Evolutionary conservation across 1,140 invertebrate species (phyloP), one percentile per base, ranked within the genome.

Genomic region (Orius insidiosus): DNA sequence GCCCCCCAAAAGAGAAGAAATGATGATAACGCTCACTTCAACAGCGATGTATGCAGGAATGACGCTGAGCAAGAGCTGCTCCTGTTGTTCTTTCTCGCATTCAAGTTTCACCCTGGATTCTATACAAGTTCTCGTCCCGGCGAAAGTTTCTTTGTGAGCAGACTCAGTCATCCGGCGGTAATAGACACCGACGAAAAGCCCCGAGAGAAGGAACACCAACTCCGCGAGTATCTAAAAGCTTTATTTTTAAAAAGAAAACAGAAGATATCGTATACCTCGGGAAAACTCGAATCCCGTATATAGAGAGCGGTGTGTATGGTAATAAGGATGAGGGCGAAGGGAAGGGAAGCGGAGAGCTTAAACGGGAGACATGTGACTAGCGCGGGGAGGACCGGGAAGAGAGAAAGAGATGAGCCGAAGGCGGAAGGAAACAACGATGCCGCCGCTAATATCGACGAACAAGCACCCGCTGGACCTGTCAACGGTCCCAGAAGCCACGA

Each of bases 41-140:
- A 82, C 83, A 6, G 87, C 85, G 39, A 93, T 86, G 57, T 92
- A 92, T 5, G 85, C 87, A 0, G 89, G 89, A 50, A 94, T 92
- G 45, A 93, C 89, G 52, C 86, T 90, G 7, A 92, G 71, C 33
- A 95, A 63, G 35, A 94, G 67, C 56, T 89, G 83, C 62, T 94
- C 88, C 62, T 93, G 82, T 52, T 90, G 86, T 55, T 90, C 85
- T 52, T 81, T 75, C 62, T 93, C 87, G 59, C 86, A 89, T 65
- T 93, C 87, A 24, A 90, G 66, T 63, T 90, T 89, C 32, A 93
- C 84, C 48, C 87, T 68, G 18, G 88, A 89, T 57, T 94, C 87
- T 32, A 95, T 84, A 50, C 86, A 89, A 2, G 80, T 87, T 42
- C 81, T 70, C 9, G 87, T 92, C 7, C 86, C 85, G 7, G 80